Percentiles rank a stretch among this genome's conserved stretches.
Evolutionary conservation across 35 echinoderm and acorn worm species (phyloP).

Genomic region (Hemicentrotus pulcherrimus): DNA sequence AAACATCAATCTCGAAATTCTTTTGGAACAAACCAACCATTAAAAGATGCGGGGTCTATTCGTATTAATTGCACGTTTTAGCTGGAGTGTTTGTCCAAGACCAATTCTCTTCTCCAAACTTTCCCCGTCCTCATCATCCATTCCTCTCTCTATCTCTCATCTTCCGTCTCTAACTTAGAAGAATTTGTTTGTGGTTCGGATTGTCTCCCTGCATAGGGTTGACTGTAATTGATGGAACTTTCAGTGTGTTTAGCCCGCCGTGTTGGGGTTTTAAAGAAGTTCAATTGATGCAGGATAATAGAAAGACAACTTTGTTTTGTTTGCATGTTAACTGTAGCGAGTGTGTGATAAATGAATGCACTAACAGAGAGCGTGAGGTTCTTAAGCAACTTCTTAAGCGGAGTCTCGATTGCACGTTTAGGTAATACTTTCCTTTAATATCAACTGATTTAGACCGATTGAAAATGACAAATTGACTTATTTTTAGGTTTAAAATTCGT

Average conservation of each 20-base stretch:
- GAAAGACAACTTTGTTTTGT: constrained; percentile 36
- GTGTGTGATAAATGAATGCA: constrained; percentile 38
- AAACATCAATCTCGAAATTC: not conserved
- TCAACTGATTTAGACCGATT: not conserved
- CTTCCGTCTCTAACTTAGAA: not conserved
- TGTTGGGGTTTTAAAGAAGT: constrained; percentile 46
- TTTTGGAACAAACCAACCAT: not conserved
- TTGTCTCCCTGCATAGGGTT: not conserved
- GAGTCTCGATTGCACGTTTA: not conserved
- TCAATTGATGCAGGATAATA: not conserved
- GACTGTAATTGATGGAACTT: not conserved
- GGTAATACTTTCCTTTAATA: not conserved
- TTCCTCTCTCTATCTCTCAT: not conserved
- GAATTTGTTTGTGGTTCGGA: not conserved
- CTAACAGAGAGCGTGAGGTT: not conserved
- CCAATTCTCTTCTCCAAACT: not conserved
- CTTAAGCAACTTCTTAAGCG: not conserved
- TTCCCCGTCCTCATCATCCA: not conserved
- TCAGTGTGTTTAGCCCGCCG: constrained; percentile 29
- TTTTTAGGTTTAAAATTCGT: not conserved
- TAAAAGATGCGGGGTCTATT: not conserved
- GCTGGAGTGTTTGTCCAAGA: not conserved
- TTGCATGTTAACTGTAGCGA: constrained; percentile 48
- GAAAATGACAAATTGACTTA: not conserved
- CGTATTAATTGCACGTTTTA: constrained; percentile 12